Evolutionary conservation across 2,888 invertebrate species (phyloP).

Genomic region (Coelinius sp.): DNA sequence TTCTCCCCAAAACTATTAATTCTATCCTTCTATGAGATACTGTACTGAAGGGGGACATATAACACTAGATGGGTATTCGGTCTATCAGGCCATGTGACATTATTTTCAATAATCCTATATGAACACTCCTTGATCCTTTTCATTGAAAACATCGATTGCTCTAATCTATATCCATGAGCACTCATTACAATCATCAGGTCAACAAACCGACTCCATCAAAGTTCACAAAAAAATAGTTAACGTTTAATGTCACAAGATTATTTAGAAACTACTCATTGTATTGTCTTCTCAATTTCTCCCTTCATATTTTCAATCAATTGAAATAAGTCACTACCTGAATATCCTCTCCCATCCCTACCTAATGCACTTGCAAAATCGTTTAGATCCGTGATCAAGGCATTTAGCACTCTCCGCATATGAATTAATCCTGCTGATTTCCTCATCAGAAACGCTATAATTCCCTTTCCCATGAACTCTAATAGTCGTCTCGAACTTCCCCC

Average conservation of each 20-base stretch:
- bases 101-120: not conserved
- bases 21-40: not conserved
- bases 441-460: constrained; percentile 60
- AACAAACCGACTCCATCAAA: not conserved
- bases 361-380: constrained; percentile 64
- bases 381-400: constrained; percentile 62
- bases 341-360: constrained; percentile 29
- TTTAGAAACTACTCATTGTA: not conserved
- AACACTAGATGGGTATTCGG: no score
- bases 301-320: no score
- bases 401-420: constrained; percentile 59
- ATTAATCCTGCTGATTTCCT: constrained; percentile 65
- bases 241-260: not conserved
- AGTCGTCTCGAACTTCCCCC: constrained; percentile 81
- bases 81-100: no score
- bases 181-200: not conserved
- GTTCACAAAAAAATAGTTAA: not conserved
- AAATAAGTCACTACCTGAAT: not conserved
- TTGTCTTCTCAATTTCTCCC: not conserved
- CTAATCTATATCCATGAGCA: not conserved
- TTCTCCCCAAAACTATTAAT: not conserved
- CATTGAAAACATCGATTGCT: not conserved
- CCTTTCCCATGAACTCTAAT: constrained; percentile 69
- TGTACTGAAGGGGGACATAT: no score
- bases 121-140: not conserved